Evolutionary conservation across 2,113 vertebrate genomes (phyloP).

Genomic region (Thalassarche chlororhynchos): DNA sequence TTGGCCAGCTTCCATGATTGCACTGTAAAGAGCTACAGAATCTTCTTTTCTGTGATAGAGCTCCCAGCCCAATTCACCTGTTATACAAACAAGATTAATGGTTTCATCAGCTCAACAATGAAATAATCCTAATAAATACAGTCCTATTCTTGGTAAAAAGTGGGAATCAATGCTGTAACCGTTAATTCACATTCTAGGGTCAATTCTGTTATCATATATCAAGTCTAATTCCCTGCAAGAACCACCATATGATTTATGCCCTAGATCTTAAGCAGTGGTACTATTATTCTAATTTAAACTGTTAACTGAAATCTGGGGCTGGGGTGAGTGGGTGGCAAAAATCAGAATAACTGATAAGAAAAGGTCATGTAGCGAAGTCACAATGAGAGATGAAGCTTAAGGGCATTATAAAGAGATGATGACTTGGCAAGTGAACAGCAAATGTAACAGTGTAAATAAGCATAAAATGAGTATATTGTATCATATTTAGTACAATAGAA

Average conservation of each 20-base stretch:
- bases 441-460: neutral
- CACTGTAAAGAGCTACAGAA: conserved; percentile 80
- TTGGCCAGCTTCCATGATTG: conserved; percentile 89
- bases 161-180: neutral
- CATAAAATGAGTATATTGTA: neutral
- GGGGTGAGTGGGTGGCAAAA: no score
- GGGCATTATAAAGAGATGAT: neutral
- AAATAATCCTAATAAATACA: neutral
- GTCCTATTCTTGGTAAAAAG: neutral
- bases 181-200: neutral
- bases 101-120: neutral
- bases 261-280: neutral
- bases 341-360: neutral
- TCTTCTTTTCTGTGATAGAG: conserved; percentile 88
- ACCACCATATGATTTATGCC: neutral
- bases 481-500: neutral
- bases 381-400: neutral
- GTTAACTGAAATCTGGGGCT: neutral
- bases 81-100: neutral
- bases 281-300: neutral
- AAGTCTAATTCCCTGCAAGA: neutral
- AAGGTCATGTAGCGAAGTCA: neutral
- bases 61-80: conserved; percentile 98
- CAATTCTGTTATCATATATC: neutral
- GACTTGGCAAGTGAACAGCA: neutral